A percentile compares a stretch with the other conserved stretches of the same genome.
Conservation (phyloP, 2,888 invertebrate genomes). For the Thyatira batis region DNA sequence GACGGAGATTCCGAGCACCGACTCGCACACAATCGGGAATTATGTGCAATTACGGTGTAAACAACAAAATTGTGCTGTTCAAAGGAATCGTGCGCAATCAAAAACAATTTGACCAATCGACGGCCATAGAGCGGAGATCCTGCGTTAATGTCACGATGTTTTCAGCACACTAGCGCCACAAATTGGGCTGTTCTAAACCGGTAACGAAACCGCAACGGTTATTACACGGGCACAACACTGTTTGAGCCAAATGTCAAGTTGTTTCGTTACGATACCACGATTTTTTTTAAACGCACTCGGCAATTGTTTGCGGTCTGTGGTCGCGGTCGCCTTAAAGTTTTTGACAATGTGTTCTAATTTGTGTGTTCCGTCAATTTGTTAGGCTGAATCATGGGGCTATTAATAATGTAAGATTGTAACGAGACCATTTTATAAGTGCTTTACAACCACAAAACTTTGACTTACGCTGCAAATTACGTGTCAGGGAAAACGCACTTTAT, state of each 20-base stretch:
- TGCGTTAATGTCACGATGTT: conserved; percentile 60
- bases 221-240: conserved; percentile 35
- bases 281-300: conserved; percentile 43
- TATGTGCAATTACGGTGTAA: conserved; percentile 46
- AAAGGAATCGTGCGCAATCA: conserved; percentile 57
- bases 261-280: conserved; percentile 27
- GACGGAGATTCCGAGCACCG: conserved; percentile 7
- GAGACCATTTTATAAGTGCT: no score
- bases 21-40: conserved; percentile 32
- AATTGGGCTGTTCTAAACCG: conserved; percentile 54
- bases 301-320: conserved; percentile 43
- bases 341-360: conserved; percentile 70
- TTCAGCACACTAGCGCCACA: conserved; percentile 52
- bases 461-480: no score
- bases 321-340: conserved; percentile 28
- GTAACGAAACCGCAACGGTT: conserved; percentile 43
- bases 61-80: conserved; percentile 22
- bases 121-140: conserved; percentile 52
- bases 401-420: no score
- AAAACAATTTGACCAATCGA: conserved; percentile 63
- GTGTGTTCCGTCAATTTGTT: conserved; percentile 25
- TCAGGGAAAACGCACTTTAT: no score
- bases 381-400: conserved; percentile 4
- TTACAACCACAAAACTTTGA: no score
- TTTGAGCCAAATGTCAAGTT: conserved; percentile 60